phyloP scores from a whole-genome alignment of 2,888 invertebrate genomes.

The Bedellia somnulentella region DNA sequence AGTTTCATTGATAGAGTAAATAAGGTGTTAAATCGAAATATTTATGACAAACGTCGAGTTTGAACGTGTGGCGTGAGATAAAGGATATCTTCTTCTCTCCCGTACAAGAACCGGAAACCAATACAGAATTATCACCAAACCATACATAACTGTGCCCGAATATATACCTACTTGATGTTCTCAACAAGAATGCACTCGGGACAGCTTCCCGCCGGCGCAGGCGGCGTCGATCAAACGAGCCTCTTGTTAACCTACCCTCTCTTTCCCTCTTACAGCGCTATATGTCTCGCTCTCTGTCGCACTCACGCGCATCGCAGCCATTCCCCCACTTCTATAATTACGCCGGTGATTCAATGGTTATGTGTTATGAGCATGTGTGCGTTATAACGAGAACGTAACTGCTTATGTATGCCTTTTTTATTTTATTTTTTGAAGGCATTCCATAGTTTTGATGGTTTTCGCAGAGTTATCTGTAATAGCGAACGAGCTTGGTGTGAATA shows the following conservation, averaged over 20 bases:
- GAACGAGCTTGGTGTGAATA: no score
- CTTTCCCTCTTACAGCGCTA: slow-evolving; percentile 23
- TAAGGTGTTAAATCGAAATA: no score
- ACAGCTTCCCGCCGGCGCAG: slow-evolving; percentile 44
- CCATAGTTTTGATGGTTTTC: slow-evolving; percentile 5
- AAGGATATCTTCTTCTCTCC: no score
- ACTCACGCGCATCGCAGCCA: slow-evolving; percentile 53
- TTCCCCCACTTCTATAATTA: slow-evolving; percentile 63
- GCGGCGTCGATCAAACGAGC: slow-evolving; percentile 61
- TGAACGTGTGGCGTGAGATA: no score
- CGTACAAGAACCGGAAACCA: slow-evolving; percentile 6
- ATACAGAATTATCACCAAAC: slow-evolving; percentile 6
- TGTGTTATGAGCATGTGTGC: slow-evolving; percentile 32
- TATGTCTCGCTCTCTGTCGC: slow-evolving; percentile 27
- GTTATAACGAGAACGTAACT: slow-evolving; percentile 48
- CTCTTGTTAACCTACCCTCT: slow-evolving; percentile 51
- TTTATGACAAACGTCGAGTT: no score
- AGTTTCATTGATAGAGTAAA: no score
- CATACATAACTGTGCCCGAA: slow-evolving; percentile 33
- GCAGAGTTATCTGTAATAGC: slow-evolving; percentile 1
- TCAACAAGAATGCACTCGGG: no score
- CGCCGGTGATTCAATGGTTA: slow-evolving; percentile 61
- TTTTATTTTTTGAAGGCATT: slow-evolving; percentile 5
- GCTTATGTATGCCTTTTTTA: slow-evolving; percentile 31
- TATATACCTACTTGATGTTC: slow-evolving; percentile 59